Conservation (phyloP, 1,140 invertebrate species). For the Listronotus bonariensis region DNA sequence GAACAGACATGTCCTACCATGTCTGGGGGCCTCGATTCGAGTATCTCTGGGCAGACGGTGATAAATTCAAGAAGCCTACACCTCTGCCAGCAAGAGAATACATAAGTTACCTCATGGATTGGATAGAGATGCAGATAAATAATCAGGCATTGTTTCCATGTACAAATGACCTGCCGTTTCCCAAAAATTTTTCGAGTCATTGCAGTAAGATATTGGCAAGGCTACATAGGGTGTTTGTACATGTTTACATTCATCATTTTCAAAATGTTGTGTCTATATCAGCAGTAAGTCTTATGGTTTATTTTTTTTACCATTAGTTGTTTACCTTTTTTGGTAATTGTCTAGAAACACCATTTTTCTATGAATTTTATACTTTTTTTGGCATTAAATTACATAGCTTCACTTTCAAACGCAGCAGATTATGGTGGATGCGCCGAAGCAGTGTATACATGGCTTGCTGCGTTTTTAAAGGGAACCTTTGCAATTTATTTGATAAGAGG, state of each 20-base stretch:
- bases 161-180: slow-evolving; percentile 83
- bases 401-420: too few species aligned
- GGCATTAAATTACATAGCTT: too few species aligned
- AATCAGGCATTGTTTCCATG: slow-evolving; percentile 68
- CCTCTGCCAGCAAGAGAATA: slow-evolving; percentile 87
- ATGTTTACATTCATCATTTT: slow-evolving; percentile 98
- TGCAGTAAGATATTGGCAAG: slow-evolving; percentile 90
- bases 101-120: slow-evolving; percentile 89
- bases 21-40: slow-evolving; percentile 90
- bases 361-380: too few species aligned
- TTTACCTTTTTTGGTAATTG: too few species aligned
- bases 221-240: slow-evolving; percentile 92
- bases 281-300: too few species aligned
- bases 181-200: slow-evolving; percentile 77
- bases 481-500: too few species aligned
- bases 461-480: too few species aligned
- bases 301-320: too few species aligned
- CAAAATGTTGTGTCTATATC: slow-evolving; percentile 86
- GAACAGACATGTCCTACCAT: slow-evolving; percentile 87
- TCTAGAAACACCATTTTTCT: too few species aligned
- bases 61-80: slow-evolving; percentile 84
- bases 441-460: too few species aligned
- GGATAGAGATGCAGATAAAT: slow-evolving; percentile 93
- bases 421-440: too few species aligned
- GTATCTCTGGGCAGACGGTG: slow-evolving; percentile 92